Evolutionary conservation across 2,888 invertebrate genomes (phyloP), one percentile per base, ranked within the genome.

Genomic region (Zaprionus bogoriensis): DNA sequence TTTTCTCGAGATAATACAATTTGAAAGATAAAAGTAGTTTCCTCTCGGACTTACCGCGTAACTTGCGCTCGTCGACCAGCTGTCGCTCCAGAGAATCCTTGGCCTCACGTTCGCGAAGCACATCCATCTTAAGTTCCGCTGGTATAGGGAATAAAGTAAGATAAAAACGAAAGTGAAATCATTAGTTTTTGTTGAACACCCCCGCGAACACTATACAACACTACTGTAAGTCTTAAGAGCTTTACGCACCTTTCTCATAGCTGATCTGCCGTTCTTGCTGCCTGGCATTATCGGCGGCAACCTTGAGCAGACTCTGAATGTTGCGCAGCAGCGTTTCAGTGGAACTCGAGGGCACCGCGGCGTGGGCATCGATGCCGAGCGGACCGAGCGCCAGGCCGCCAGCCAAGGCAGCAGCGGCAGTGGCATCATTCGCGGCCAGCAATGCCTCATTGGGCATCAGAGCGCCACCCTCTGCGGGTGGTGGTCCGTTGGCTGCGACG

Each of bases 51-150:
- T n/a, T n/a, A 98, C 98, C 96, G 95, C 97, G 94, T 91, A 96
- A 94, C 94, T 97, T 98, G 92, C 97, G 96, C 92, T 98, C 98
- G 90, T 98, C 98, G 81, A 95, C 93, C 68, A 98, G 94, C 92
- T 98, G 98, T 91, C 98, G 94, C 92, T 98, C 98, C 89, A 98
- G 92, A 89, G 96, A 97, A 92, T 98, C 98, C 92, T 98, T 96
- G 67, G 97, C 95, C 92, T 98, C 98, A 88, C 97, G 92, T 92
- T 98, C 98, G 88, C 97, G 93, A 75, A 98, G 92, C 68, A 98
- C 95, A 92, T 98, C 98, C 96, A 98, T 97, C 92, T 98, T 98
- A 83, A 98, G 93, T 92, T 98, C 98, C 90, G 98, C 98, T 98
- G 20, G 27, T 53, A 32, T 48, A 44, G 41, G 47, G 5, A 66